These are phyloP conservation scores for Eclectus roratus DNA, from an alignment of 2,113 vertebrate genomes.

Conservation along the genomic window DNA sequence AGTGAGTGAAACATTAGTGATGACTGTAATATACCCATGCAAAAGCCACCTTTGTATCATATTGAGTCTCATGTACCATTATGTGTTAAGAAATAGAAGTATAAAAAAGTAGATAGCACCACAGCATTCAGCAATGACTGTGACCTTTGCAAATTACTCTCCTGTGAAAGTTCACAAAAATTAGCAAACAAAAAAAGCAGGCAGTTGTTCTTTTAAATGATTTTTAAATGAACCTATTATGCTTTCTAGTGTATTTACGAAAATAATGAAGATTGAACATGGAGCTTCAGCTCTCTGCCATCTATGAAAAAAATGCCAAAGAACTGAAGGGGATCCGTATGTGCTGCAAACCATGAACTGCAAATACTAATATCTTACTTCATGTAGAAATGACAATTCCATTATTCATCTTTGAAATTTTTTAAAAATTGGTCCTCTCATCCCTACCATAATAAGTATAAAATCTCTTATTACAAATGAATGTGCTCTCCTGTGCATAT, in stretches of 20 bases:
- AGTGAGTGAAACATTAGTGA: not conserved
- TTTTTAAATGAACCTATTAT: not conserved
- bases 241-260: not conserved
- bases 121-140: not conserved
- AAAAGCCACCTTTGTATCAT: not conserved
- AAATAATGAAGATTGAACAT: not conserved
- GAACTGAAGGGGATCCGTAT: not conserved
- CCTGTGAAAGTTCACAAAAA: not conserved
- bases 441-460: not conserved
- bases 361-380: not conserved
- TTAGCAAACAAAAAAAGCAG: slow-evolving; percentile 7
- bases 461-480: not conserved
- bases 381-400: not conserved
- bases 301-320: not conserved
- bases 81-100: not conserved
- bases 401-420: not conserved
- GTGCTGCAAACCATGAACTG: not conserved
- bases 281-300: not conserved
- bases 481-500: not conserved
- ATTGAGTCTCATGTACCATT: not conserved
- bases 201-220: not conserved
- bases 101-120: not conserved
- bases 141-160: not conserved
- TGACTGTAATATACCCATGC: not conserved
- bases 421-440: not conserved